These are phyloP conservation scores for Leptodirus hochenwartii DNA, from an alignment of 2,888 invertebrate genomes.

Conservation along the genomic window DNA sequence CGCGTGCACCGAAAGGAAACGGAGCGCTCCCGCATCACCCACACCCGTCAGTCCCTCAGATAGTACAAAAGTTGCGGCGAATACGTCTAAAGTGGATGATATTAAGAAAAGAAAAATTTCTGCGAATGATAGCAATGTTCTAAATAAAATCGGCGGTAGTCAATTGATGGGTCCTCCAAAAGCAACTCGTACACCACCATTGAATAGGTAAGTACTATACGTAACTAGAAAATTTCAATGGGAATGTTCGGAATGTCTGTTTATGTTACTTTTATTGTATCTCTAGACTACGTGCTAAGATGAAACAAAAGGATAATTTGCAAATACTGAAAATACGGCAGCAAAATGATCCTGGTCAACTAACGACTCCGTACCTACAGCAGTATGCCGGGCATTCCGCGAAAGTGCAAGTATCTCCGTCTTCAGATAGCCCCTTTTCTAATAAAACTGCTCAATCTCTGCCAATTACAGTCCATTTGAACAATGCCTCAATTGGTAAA, in stretches of 20 bases:
- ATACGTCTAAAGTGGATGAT: conserved; percentile 24
- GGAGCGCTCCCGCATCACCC: conserved; percentile 14
- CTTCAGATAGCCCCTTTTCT: too few relatives aligned
- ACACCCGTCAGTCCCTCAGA: too few relatives aligned
- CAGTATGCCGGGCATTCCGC: too few relatives aligned
- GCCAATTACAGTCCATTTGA: too few relatives aligned
- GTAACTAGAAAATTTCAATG: neutral
- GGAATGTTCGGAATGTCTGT: too few relatives aligned
- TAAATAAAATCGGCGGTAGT: conserved; percentile 22
- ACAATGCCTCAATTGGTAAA: too few relatives aligned
- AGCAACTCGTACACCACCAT: conserved; percentile 23
- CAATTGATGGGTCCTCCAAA: conserved; percentile 23
- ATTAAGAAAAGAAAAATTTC: conserved; percentile 22
- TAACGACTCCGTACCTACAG: conserved; percentile 9
- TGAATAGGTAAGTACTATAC: conserved; percentile 19
- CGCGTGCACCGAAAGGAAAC: conserved; percentile 28
- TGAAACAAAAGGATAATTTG: conserved; percentile 13
- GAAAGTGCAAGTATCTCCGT: too few relatives aligned
- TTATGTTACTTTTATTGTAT: neutral
- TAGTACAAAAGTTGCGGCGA: too few relatives aligned
- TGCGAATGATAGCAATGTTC: conserved; percentile 17
- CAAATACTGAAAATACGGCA: conserved; percentile 12
- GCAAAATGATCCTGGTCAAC: conserved; percentile 8
- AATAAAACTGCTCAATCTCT: too few relatives aligned
- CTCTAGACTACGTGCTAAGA: conserved; percentile 17